phyloP scores from a whole-genome alignment of 1,140 invertebrate species.

The Drosophila azteca region DNA sequence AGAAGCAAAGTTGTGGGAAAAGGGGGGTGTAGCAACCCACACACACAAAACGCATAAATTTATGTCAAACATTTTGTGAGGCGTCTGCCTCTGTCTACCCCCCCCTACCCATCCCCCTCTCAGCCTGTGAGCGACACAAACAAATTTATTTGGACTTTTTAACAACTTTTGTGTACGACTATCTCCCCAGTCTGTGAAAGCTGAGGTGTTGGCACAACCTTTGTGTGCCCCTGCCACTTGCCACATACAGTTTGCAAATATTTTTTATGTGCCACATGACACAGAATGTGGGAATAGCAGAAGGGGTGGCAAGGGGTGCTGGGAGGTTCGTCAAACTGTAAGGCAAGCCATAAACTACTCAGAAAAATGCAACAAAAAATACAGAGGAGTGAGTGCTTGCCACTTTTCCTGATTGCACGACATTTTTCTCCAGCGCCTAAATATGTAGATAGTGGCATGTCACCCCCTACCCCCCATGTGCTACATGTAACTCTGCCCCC shows the following conservation, averaged over 20 bases:
- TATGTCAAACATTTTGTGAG: slow-evolving; percentile 74
- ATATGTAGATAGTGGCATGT: slow-evolving; percentile 3
- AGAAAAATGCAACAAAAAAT: background rate
- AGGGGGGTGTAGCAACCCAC: slow-evolving; percentile 48
- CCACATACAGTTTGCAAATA: slow-evolving; percentile 34
- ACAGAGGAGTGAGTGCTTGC: slow-evolving; percentile 9
- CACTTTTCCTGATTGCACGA: slow-evolving; percentile 69
- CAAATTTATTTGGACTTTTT: slow-evolving; percentile 82
- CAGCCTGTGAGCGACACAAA: slow-evolving; percentile 40
- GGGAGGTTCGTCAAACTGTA: slow-evolving; percentile 11
- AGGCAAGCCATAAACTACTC: slow-evolving; percentile 41
- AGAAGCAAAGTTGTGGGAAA: slow-evolving; percentile 52
- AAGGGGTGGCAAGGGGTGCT: background rate
- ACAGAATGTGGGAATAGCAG: background rate
- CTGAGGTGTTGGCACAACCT: slow-evolving; percentile 50
- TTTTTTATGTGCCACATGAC: slow-evolving; percentile 43
- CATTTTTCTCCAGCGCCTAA: slow-evolving; percentile 8
- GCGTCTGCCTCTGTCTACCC: slow-evolving; percentile 23
- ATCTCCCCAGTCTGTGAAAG: slow-evolving; percentile 3
- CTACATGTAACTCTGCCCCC: slow-evolving; percentile 4
- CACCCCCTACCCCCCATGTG: no score
- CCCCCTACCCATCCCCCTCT: background rate
- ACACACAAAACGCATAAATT: slow-evolving; percentile 81
- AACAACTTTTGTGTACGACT: slow-evolving; percentile 62
- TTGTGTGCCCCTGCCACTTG: slow-evolving; percentile 20